Conservation (phyloP, 2,113 vertebrate genomes). For the Tragelaphus strepsiceros region DNA sequence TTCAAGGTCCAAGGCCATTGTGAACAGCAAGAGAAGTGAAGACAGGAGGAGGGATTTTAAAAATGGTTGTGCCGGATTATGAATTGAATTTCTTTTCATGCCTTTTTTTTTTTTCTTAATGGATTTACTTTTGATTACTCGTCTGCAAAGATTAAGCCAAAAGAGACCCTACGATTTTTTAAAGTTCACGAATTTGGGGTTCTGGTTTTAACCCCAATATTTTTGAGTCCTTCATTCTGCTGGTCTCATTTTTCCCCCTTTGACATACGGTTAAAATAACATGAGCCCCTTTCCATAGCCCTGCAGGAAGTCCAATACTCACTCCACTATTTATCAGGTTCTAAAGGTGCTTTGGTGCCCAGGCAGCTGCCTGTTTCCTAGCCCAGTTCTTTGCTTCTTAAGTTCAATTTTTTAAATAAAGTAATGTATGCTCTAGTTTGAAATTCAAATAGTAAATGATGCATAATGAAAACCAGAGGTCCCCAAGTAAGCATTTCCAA, state of each 20-base stretch:
- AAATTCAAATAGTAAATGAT: background rate
- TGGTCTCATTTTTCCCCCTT: background rate
- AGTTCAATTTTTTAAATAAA: conserved; percentile 40
- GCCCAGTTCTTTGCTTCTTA: background rate
- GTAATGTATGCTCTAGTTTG: background rate
- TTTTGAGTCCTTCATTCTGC: background rate
- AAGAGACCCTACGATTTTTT: background rate
- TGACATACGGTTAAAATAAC: background rate
- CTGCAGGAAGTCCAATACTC: background rate
- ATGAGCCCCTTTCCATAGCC: background rate
- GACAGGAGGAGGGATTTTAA: background rate
- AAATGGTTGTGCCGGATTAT: background rate
- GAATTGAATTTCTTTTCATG: background rate
- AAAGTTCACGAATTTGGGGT: conserved; percentile 7
- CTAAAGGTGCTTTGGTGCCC: background rate
- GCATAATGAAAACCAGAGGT: conserved; percentile 31
- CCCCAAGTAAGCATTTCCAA: background rate
- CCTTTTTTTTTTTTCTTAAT: background rate
- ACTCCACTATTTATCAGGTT: background rate
- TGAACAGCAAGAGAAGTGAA: background rate
- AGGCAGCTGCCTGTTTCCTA: conserved; percentile 1
- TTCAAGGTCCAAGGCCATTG: background rate
- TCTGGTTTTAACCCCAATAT: conserved; percentile 1
- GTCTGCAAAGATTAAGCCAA: background rate
- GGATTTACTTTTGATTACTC: background rate